Evolutionary conservation across 2,113 vertebrate genomes (phyloP), one percentile per base, ranked within the genome.

Genomic region (Rhinoptilus africanus): DNA sequence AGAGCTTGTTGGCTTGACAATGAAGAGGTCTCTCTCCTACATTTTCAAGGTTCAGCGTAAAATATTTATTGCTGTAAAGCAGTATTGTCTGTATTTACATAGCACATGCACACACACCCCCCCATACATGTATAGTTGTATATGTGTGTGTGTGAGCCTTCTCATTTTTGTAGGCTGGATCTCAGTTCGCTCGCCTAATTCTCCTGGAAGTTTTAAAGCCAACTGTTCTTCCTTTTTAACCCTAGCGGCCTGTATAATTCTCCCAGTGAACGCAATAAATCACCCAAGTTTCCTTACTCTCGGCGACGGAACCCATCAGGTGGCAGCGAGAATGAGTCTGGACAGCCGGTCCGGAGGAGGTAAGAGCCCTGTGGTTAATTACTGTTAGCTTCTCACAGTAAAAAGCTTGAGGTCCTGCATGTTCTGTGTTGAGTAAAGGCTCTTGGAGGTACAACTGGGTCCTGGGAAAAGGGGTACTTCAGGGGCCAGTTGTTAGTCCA

Each of bases 231-330:
- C 47, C 28, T 92, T 86, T 98, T 87, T 62, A 91, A 74, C 48
- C 78, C 41, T 74, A 99, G 98, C 51, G 98, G 99, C 19, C 97
- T 99, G 48, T 99, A 98, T 87, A 98, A 98, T 97, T 98, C 98
- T 78, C 95, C 98, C 93, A 98, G 50, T 57, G 98, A 99, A 75
- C 97, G 98, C 82, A 98, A 95, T 45, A 99, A 98, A 93, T 99
- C 99, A 47, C 99, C 99, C 10, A 99, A 99, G 95, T 99, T 99
- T 94, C 98, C 98, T 24, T 98, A 94, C 35, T 71, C 97, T 6
- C 98, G 98, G 28, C 97, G 97, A 47, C 97, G 98, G n/a, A 98
- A 98, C 69, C 98, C 98, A 2, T 99, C 98, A 1, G 98, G 98
- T 30, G 98, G 98, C 68, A 99, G 98, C 5, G 99, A 98, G 93